phyloP scores from a whole-genome alignment of 2,797 vertebrate genomes.

The Mallotus villosus region DNA sequence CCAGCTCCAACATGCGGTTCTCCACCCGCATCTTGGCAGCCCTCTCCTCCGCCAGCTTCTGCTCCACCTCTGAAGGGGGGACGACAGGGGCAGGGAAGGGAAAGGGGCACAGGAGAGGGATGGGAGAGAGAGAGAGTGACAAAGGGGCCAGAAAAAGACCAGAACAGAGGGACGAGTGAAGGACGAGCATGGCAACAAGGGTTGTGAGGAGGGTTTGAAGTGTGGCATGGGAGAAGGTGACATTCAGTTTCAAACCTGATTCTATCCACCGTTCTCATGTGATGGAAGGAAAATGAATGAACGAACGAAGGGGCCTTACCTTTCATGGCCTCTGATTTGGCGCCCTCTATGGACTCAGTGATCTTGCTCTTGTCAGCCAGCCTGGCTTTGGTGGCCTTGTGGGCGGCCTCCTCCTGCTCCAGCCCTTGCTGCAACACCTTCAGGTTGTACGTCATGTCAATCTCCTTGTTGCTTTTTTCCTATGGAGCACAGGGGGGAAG shows the following conservation, averaged over 20 bases:
- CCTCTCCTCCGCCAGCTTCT: conserved; percentile 92
- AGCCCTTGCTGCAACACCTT: conserved; percentile 95
- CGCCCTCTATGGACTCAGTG: conserved; percentile 95
- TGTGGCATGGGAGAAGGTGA: too few species aligned
- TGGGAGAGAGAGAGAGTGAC: neutral
- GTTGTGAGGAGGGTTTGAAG: too few species aligned
- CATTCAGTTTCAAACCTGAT: neutral
- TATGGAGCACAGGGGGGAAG: conserved; percentile 44
- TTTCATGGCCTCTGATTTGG: conserved; percentile 97
- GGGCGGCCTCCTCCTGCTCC: conserved; percentile 93
- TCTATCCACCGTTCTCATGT: too few species aligned
- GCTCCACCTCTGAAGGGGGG: conserved; percentile 85
- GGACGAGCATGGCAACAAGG: neutral
- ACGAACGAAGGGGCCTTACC: conserved; percentile 65
- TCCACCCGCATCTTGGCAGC: conserved; percentile 89
- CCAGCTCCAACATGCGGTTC: conserved; percentile 89
- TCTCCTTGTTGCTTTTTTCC: conserved; percentile 99
- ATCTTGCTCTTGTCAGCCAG: conserved; percentile 98
- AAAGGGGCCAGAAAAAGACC: neutral
- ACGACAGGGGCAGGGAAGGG: neutral
- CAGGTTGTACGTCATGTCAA: conserved; percentile 96
- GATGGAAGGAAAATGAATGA: too few species aligned
- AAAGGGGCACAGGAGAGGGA: neutral
- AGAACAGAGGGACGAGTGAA: neutral
- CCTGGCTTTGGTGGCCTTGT: conserved; percentile 91